These are phyloP conservation scores for Athalia circularis DNA, from an alignment of 2,888 invertebrate genomes.

Conservation along the genomic window DNA sequence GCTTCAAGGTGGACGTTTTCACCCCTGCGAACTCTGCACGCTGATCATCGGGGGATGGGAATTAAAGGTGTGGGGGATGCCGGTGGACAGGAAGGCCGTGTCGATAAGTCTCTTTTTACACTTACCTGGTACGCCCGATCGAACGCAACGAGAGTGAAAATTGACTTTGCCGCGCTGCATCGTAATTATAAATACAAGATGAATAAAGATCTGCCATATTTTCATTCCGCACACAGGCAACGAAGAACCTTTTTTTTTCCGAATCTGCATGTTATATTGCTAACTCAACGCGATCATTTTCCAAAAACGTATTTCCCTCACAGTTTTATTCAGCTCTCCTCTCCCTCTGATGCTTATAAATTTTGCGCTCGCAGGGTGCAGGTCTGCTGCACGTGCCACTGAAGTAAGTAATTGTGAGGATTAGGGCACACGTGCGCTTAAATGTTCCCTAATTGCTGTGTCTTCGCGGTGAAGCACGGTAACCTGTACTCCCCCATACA, in stretches of 20 bases:
- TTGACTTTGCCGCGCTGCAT: background rate
- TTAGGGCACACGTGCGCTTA: constrained; percentile 70
- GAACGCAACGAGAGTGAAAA: constrained; percentile 33
- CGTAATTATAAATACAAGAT: constrained; percentile 29
- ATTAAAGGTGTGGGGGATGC: constrained; percentile 2
- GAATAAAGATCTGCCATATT: background rate
- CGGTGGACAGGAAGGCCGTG: background rate
- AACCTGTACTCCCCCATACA: constrained; percentile 4
- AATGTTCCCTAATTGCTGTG: constrained; percentile 68
- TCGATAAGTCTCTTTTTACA: constrained; percentile 34
- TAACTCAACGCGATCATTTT: background rate
- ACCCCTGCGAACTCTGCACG: constrained; percentile 10
- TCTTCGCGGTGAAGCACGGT: constrained; percentile 39
- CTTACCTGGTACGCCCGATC: constrained; percentile 37
- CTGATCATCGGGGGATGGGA: background rate
- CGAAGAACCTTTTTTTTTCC: too few relatives aligned
- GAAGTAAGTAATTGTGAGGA: constrained; percentile 60
- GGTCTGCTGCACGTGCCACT: constrained; percentile 25
- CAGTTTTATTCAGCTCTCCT: background rate
- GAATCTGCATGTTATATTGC: too few relatives aligned
- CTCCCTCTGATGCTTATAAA: constrained; percentile 3
- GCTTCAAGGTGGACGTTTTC: constrained; percentile 41
- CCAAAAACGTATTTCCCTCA: background rate
- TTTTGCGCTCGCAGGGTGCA: constrained; percentile 1
- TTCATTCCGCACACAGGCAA: too few relatives aligned